Percentiles rank a stretch among this genome's conserved stretches.
Evolutionary conservation across 1,140 invertebrate genomes (phyloP).

Genomic region (Pollicipes pollicipes): DNA sequence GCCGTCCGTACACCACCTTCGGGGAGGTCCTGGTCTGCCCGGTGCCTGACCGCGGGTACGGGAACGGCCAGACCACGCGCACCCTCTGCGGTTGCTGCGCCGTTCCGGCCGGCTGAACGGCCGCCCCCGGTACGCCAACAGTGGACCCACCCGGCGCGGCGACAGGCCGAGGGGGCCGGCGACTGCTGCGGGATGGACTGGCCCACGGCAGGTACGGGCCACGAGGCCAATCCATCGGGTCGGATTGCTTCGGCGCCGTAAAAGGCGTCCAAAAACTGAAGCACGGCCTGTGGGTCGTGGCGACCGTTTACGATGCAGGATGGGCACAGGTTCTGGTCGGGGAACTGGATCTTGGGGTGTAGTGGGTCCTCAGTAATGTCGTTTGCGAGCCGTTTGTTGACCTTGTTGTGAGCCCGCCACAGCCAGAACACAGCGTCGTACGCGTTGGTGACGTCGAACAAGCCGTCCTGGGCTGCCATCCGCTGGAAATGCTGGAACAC

Average conservation of each 20-base stretch:
- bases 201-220: too few relatives aligned
- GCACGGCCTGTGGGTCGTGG: background rate
- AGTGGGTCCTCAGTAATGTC: conserved; percentile 77
- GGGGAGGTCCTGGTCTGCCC: too few relatives aligned
- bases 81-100: too few relatives aligned
- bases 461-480: conserved; percentile 42
- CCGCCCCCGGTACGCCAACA: too few relatives aligned
- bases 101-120: too few relatives aligned
- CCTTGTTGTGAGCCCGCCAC: conserved; percentile 86
- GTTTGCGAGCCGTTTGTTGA: conserved; percentile 67
- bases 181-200: too few relatives aligned
- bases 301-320: conserved; percentile 33
- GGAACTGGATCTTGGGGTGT: conserved; percentile 82
- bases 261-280: background rate
- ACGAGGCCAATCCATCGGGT: too few relatives aligned
- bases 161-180: too few relatives aligned
- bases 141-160: too few relatives aligned
- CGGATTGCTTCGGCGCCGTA: background rate
- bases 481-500: conserved; percentile 51
- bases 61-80: too few relatives aligned
- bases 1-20: too few relatives aligned
- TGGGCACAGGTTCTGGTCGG: conserved; percentile 44
- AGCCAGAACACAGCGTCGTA: conserved; percentile 75
- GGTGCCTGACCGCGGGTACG: too few relatives aligned
- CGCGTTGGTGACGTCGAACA: conserved; percentile 44